Percentiles rank a stretch among this genome's conserved stretches.
phyloP scores from a whole-genome alignment of 2,797 vertebrate genomes.

The Sebastes kiyomatsui region DNA sequence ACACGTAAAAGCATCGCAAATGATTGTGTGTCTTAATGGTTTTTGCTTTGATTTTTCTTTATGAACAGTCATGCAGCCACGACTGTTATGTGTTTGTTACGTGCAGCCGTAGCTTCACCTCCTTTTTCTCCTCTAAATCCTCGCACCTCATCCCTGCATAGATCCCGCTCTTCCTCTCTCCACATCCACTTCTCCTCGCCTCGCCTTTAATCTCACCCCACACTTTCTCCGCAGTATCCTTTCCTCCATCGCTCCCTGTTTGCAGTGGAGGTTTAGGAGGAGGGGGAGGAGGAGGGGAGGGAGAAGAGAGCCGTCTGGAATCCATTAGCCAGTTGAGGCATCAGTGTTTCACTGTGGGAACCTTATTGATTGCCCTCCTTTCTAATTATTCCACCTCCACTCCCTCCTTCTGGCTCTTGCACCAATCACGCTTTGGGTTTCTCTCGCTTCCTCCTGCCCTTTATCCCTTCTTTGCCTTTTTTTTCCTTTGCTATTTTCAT shows the following conservation, averaged over 20 bases:
- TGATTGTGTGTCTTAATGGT: background rate
- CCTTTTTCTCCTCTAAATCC: background rate
- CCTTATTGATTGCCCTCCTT: slow-evolving; percentile 85
- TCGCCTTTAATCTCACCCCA: slow-evolving; percentile 40
- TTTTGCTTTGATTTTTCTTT: background rate
- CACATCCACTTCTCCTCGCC: slow-evolving; percentile 9
- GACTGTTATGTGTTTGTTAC: background rate
- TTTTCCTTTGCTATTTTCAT: slow-evolving; percentile 11
- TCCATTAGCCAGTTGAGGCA: slow-evolving; percentile 81
- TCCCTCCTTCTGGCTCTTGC: slow-evolving; percentile 55
- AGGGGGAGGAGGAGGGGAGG: background rate
- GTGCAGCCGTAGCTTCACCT: background rate
- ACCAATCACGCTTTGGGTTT: slow-evolving; percentile 50
- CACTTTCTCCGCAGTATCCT: slow-evolving; percentile 42
- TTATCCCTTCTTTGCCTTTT: slow-evolving; percentile 3
- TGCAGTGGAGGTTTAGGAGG: slow-evolving; percentile 5
- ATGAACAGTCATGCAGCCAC: background rate
- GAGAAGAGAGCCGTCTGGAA: slow-evolving; percentile 71
- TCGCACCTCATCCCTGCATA: background rate
- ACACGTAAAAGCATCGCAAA: background rate
- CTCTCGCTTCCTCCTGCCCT: slow-evolving; percentile 13
- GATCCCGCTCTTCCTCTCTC: background rate
- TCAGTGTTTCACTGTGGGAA: slow-evolving; percentile 84
- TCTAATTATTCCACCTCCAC: slow-evolving; percentile 81
- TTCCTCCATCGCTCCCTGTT: slow-evolving; percentile 29